Base-by-base conservation (phyloP, 1,140 invertebrate species). In the Ceratitis capitata region DNA sequence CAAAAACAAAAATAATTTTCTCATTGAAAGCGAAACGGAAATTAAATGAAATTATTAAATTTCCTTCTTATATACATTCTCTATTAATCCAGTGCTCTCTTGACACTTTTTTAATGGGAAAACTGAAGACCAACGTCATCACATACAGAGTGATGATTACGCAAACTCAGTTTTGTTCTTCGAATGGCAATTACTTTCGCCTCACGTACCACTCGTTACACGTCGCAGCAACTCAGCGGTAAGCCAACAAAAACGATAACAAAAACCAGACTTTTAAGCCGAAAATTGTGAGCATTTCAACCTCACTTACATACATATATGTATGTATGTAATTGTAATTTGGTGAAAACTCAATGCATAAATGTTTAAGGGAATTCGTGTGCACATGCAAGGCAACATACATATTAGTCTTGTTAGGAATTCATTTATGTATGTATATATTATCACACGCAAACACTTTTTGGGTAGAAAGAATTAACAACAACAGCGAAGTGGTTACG, bases 101-200 rank as follows among this genome's bases (percentile, higher is more conserved):
- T 69, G 61, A 6, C 32, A 39, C 10, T 69, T 69, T 32, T 29
- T 19, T 39, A 12, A 35, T 69, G 29, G 56, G 19, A 16, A 69
- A 35, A 39, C 29, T 69, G 51, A 69, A 35, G 61, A 69, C 32
- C 61, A 69, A 35, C 61, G 61, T 35, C 61, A 39, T 2, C 32
- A 4, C n/a, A n/a, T n/a, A n/a, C n/a, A n/a, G n/a, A n/a, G 29
- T 32, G 32, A 19, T 32, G 61, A 35, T 69, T 69, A 35, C 29
- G 61, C 16, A 69, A 69, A 69, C 29, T n/a, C n/a, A 7, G 26
- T 39, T 29, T 69, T 69, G 32, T 69, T 69, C 29, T 19, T 35
- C 32, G 29, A n/a, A 32, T 78, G 39, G 69, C 39, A 78, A 78
- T 78, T 78, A 78, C 69, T 78, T 78, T 78, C 39, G 69, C 39